Evolutionary conservation across 1,140 invertebrate species (phyloP), one percentile per base, ranked within the genome.

Genomic region (Trichonephila clavata): DNA sequence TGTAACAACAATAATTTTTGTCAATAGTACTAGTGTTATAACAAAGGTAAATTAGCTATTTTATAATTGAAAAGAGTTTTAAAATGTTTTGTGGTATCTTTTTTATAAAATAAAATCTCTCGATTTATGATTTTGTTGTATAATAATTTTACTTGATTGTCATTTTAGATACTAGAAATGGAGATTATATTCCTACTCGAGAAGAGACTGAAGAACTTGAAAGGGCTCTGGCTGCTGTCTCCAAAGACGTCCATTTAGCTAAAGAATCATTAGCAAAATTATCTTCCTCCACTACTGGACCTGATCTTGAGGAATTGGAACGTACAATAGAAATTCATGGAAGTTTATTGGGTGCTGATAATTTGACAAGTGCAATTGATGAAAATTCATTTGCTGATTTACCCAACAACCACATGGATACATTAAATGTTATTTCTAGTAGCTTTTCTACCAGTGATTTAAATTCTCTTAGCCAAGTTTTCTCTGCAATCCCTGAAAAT

Each of bases 131-230:
- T 65, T 65, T 24, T n/a, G 2, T 68, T n/a, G 24, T 68, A 24
- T 13, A 68, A 68, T 24, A 27, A n/a, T 0, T 60, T 83, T 90
- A 24, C n/a, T 63, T 91, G n/a, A n/a, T n/a, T n/a, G 13, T 32
- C 7, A 50, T 50, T 39, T 21, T 43, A 94, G 94, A 94, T 94
- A 90, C 94, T 80, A 95, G 94, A 93, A 95, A 95, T 94, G 94
- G 97, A 10, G 97, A 97, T 94, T 97, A 97, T 95, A 97, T 97
- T 95, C 97, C 97, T 2, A 96, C 97, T 59, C 97, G 97, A 94
- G 98, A 98, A 95, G 98, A 98, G 95, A 97, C 97, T 61, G 98
- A 98, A 94, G 98, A 98, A 95, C 95, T 98, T 94, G 98, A 98
- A 95, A 97, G 98, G 83, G 98, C 98, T 14, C 95, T 98, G 77